phyloP scores from a whole-genome alignment of 2,113 vertebrate genomes.

The Ardeotis arabs region DNA sequence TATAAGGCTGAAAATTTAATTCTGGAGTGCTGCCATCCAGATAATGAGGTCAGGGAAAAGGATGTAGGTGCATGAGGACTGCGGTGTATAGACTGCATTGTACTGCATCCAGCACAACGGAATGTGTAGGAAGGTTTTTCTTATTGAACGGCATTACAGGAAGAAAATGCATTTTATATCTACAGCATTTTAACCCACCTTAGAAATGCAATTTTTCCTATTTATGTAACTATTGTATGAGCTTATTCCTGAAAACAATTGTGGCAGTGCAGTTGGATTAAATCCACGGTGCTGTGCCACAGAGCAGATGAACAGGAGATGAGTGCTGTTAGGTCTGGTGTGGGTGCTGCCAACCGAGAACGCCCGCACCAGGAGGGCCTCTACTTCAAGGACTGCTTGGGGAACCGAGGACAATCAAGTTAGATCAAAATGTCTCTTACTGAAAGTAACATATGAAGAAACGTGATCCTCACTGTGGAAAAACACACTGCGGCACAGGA shows the following conservation, averaged over 20 bases:
- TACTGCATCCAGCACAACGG: not conserved
- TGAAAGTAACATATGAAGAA: not conserved
- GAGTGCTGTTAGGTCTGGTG: not conserved
- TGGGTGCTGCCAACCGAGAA: not conserved
- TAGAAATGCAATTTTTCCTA: not conserved
- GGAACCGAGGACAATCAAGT: not conserved
- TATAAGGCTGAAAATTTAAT: not conserved
- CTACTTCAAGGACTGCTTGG: not conserved
- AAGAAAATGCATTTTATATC: not conserved
- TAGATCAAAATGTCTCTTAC: not conserved
- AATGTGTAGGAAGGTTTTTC: not conserved
- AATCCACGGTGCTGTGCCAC: not conserved
- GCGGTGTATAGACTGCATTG: not conserved
- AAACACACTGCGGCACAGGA: not conserved
- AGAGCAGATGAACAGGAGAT: not conserved
- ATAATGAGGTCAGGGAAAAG: not conserved
- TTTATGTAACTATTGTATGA: not conserved
- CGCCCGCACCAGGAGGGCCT: not conserved
- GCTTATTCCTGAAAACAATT: not conserved
- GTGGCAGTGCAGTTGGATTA: not conserved
- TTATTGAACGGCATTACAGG: not conserved
- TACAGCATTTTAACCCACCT: not conserved
- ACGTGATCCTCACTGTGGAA: not conserved
- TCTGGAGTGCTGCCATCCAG: constrained; percentile 1
- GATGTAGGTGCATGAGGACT: not conserved